Evolutionary conservation across 2,113 vertebrate genomes (phyloP), one percentile per base, ranked within the genome.

Genomic region (Tenrec ecaudatus): DNA sequence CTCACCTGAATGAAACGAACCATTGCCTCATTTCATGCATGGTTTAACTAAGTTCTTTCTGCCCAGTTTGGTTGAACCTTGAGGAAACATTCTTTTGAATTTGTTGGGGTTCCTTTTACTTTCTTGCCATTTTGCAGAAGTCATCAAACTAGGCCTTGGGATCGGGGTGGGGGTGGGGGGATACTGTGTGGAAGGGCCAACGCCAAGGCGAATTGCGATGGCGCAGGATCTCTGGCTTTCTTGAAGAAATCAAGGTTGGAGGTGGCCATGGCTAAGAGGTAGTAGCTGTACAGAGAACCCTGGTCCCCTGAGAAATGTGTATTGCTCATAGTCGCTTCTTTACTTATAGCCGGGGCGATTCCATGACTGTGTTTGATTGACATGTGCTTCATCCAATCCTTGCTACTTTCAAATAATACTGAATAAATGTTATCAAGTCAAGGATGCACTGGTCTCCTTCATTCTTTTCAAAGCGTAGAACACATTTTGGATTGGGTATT

Each of bases 1-100:
- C 97, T 98, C 97, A 98, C 97, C 98, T 8, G 95, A 98, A 98
- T 98, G 97, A 97, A 86, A 98, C 97, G 99, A 99, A 99, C 98
- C 98, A 98, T 97, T 98, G 98, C 98, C 98, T 99, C 98, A 98
- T 98, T 98, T 98, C 96, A 97, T 99, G 99, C 99, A 99, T 99
- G 99, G 97, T 98, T 53, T 99, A 98, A 98, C 98, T 98, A 98
- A 98, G 95, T 98, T 98, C 96, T 98, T 98, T 98, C 98, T 98
- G 97, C 97, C 97, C 98, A 97, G 97, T 98, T 98, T 97, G 95
- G 81, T 97, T 98, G 97, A 97, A 97, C 92, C 86, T 96, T 97
- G 98, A 64, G n/a, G 96, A 97, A 97, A 96, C 95, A 96, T 96
- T 93, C 31, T 97, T 96, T 95, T 93, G 22, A 27, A 3, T 66